Conservation (phyloP, 2,113 vertebrate species). For the Calyptomena viridis region DNA sequence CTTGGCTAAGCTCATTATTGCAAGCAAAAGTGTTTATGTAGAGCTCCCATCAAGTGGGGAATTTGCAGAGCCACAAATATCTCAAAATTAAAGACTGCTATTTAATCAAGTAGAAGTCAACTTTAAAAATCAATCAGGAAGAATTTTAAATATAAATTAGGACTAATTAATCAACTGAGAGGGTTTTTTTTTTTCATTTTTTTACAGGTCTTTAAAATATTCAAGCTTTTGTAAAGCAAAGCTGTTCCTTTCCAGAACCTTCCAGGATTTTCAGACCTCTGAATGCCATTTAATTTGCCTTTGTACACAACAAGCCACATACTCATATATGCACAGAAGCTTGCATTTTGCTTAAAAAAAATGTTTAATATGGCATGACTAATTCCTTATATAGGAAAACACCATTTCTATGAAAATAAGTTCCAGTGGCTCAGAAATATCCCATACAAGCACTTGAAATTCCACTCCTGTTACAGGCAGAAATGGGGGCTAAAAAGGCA, state of each 20-base stretch:
- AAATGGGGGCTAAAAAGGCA: background rate
- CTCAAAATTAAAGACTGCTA: conserved; percentile 39
- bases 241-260: background rate
- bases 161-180: conserved; percentile 48
- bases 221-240: background rate
- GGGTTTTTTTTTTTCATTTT: background rate
- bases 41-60: background rate
- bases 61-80: conserved; percentile 48
- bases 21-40: background rate
- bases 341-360: background rate
- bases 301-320: background rate
- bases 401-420: background rate
- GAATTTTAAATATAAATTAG: conserved; percentile 57
- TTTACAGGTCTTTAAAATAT: conserved; percentile 20
- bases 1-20: background rate
- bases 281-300: background rate
- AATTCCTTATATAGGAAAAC: background rate
- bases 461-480: background rate
- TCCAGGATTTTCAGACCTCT: background rate
- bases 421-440: background rate
- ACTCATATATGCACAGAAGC: background rate
- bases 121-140: conserved; percentile 40
- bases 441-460: background rate
- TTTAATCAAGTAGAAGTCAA: conserved; percentile 59
- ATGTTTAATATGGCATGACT: too few species aligned